Evolutionary conservation across 2,888 invertebrate genomes (phyloP), one percentile per base, ranked within the genome.

Genomic region (Lithophane leautieri): DNA sequence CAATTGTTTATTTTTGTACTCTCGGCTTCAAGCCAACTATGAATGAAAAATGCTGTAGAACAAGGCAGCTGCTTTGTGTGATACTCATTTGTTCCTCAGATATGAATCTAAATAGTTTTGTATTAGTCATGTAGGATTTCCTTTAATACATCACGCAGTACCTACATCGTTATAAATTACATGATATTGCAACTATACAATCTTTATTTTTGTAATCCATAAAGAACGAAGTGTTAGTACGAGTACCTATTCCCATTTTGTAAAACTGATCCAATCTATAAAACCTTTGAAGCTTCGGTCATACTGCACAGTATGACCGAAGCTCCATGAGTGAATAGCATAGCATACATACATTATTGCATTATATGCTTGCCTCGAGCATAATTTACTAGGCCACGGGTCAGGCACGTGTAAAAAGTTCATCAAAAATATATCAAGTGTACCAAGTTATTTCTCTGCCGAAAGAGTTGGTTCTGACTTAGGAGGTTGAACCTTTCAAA

Each of bases 1-100:
- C 70, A 71, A 71, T 75, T 71, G 71, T 83, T 74, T 71, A 28
- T 71, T 77, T 70, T 58, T 63, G 62, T 78, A 61, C n/a, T 40
- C 58, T 63, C 58, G 47, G 34, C 67, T 70, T 44, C 34, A 72
- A 70, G 50, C 65, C 50, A 78, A 72, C 50, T 61, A 25, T 82
- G 19, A 58, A 70, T 73, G 47, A 82, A 77, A 77, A 78, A 78
- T 73, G 34, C 44, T 25, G n/a, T 34, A 28, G n/a, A 67, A 22
- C 19, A 70, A 70, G 12, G 67, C 61, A 78, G 56, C 34, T 61
- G 28, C 56, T 60, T 63, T 78, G 47, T 60, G 52, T 62, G 58
- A 60, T 50, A 56, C 69, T 50, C 7, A 56, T 75, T 75, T 76
- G 60, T 65, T 79, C 0, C 16, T 47, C n/a, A 44, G 81, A 77